phyloP scores from a whole-genome alignment of 2,797 vertebrate genomes.

The Pseudomugil gertrudae region DNA sequence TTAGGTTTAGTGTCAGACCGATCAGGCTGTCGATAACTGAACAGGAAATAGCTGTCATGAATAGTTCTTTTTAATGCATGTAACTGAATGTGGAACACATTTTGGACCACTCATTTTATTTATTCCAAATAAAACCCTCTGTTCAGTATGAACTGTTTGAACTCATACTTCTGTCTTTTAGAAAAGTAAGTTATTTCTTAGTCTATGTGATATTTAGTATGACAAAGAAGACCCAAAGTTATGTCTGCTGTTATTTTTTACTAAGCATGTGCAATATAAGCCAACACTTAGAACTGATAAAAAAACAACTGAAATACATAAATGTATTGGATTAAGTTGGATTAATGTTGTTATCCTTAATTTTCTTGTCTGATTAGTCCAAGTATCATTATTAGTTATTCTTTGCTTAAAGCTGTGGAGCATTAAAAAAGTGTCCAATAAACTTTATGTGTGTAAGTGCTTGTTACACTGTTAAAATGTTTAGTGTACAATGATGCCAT shows the following conservation, averaged over 20 bases:
- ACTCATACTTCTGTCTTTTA: constrained; percentile 17
- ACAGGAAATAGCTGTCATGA: constrained; percentile 64
- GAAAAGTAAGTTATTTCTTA: constrained; percentile 23
- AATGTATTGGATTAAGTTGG: neutral
- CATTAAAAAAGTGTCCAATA: constrained; percentile 38
- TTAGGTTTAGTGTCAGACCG: constrained; percentile 62
- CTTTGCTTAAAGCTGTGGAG: constrained; percentile 38
- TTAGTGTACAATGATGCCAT: constrained; percentile 20
- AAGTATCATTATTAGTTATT: constrained; percentile 40
- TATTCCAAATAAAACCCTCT: too few species aligned
- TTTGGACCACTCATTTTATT: constrained; percentile 17
- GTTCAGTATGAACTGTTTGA: too few species aligned
- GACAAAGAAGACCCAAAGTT: constrained; percentile 18
- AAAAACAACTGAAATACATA: neutral
- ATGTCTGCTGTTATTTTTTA: too few species aligned
- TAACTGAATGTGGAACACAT: constrained; percentile 20
- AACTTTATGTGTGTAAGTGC: constrained; percentile 2
- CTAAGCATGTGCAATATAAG: too few species aligned
- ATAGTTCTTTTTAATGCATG: constrained; percentile 56
- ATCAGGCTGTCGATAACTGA: constrained; percentile 43
- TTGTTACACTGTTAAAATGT: neutral
- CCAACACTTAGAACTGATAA: too few species aligned
- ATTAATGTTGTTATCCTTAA: neutral
- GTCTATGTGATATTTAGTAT: neutral
- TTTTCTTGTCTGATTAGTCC: neutral